A percentile compares a stretch with the other conserved stretches of the same genome.
Evolutionary conservation across 1,140 invertebrate species (phyloP).

Genomic region (Asbolus verrucosus): DNA sequence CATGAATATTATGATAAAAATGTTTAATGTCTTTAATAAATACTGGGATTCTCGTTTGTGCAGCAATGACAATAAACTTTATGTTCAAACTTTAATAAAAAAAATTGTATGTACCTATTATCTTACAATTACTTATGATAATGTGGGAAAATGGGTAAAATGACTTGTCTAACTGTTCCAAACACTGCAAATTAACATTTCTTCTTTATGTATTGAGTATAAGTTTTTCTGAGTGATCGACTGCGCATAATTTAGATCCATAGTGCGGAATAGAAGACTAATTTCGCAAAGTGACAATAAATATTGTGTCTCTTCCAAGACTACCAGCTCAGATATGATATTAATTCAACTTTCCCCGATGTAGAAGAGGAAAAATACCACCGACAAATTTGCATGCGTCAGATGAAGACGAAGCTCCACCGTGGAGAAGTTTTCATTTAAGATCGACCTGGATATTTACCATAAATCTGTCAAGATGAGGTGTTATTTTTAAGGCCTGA

Average conservation of each 20-base stretch:
- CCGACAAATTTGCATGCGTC: conserved; percentile 9
- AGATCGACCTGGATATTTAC: conserved; percentile 36
- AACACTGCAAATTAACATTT: no score
- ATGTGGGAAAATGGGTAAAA: no score
- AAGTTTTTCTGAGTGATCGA: no score
- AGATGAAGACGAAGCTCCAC: conserved; percentile 18
- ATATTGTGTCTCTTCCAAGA: conserved; percentile 38
- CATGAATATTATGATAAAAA: no score
- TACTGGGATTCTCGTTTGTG: no score
- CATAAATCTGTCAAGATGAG: conserved; percentile 28
- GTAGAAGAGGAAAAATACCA: conserved; percentile 6
- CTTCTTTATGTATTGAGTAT: no score
- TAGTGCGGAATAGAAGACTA: conserved; percentile 21
- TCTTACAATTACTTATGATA: no score
- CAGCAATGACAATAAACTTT: no score
- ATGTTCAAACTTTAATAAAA: no score
- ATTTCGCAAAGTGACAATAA: conserved; percentile 51
- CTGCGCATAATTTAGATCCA: not conserved
- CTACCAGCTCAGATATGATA: conserved; percentile 16
- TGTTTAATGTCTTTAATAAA: no score
- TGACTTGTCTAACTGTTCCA: no score
- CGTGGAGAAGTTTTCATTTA: conserved; percentile 21
- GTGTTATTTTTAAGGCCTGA: conserved; percentile 39
- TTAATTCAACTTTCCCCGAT: conserved; percentile 37
- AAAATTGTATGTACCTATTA: no score